Percentiles rank a stretch among this genome's conserved stretches.
These are phyloP conservation scores for Balaeniceps rex DNA, from an alignment of 2,113 vertebrate species.

Conservation along the genomic window DNA sequence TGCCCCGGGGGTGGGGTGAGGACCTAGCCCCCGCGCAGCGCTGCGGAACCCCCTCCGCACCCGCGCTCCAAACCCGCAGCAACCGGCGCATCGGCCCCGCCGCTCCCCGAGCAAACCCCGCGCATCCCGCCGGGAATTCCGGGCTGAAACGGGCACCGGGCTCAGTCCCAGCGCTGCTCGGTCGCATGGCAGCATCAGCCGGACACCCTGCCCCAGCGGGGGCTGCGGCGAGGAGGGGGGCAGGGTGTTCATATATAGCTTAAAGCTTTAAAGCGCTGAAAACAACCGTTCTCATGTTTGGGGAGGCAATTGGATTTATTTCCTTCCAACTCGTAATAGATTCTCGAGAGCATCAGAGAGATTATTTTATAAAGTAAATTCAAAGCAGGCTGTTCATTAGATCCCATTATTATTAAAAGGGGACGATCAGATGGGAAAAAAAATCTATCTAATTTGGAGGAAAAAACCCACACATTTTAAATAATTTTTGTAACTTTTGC, in stretches of 20 bases:
- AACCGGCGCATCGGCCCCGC: too few species aligned
- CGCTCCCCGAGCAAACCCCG: neutral
- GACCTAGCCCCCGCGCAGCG: neutral
- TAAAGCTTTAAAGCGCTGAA: neutral
- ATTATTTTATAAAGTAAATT: slow-evolving; percentile 38
- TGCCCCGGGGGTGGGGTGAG: neutral
- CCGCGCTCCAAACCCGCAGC: too few species aligned
- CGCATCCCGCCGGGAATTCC: neutral
- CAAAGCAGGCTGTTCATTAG: slow-evolving; percentile 48
- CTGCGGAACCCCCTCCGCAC: neutral
- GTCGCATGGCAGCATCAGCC: neutral
- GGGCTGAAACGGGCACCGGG: neutral
- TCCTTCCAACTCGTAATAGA: slow-evolving; percentile 2
- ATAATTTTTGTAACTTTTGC: slow-evolving; percentile 43
- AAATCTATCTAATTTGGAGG: slow-evolving; percentile 28
- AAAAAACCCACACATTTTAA: neutral
- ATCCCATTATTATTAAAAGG: slow-evolving; percentile 40
- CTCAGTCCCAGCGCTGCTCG: neutral
- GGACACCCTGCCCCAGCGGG: too few species aligned
- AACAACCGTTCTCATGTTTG: neutral
- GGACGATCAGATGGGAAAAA: neutral
- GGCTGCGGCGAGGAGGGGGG: neutral
- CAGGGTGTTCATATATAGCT: rapidly evolving
- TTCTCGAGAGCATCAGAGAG: slow-evolving; percentile 46
- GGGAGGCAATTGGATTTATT: neutral